Base-by-base conservation (phyloP, 2,113 vertebrate species). In the Condylura cristata region DNA sequence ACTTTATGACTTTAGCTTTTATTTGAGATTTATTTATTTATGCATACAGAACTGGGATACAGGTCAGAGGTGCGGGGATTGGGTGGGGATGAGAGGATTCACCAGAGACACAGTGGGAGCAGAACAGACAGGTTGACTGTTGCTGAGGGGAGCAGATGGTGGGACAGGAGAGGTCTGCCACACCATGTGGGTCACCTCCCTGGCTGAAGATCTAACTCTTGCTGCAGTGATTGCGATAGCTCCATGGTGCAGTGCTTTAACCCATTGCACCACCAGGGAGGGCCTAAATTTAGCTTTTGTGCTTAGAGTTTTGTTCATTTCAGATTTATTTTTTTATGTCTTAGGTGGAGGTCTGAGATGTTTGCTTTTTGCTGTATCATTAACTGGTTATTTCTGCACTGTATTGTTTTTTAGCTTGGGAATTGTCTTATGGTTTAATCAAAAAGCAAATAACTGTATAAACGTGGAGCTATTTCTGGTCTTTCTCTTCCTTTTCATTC, bases 271-370 rank as follows among this genome's bases (percentile, higher is more conserved):
- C n/a, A n/a, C n/a, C n/a, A n/a, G n/a, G n/a, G n/a, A n/a, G n/a
- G n/a, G n/a, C n/a, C n/a, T n/a, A n/a, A n/a, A n/a, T 93, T 70
- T 48, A 76, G 53, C 32, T 82, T 86, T 72, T 71, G 48, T 48
- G 11, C 65, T 80, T 78, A 68, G 14, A 65, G 72, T 5, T 65
- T 56, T 44, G 39, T 72, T 66, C 18, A n/a, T 20, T 24, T 92
- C 37, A 51, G 30, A 53, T 51, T 75, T 37, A 44, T 76, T 76
- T 28, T 28, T 66, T 34, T n/a, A 20, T 44, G 53, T 46, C 2
- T 9, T 72, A 22, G 8, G 34, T 72, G 68, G 5, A 12, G 0
- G 8, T 71, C 72, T 76, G 68, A 68, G 14, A 2, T 8, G 28
- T 7, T 75, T 32, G 14, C 3, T 78, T 76, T 51, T 80, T 71